phyloP scores from a whole-genome alignment of 1,140 invertebrate genomes.

The Lepidurus couesii region DNA sequence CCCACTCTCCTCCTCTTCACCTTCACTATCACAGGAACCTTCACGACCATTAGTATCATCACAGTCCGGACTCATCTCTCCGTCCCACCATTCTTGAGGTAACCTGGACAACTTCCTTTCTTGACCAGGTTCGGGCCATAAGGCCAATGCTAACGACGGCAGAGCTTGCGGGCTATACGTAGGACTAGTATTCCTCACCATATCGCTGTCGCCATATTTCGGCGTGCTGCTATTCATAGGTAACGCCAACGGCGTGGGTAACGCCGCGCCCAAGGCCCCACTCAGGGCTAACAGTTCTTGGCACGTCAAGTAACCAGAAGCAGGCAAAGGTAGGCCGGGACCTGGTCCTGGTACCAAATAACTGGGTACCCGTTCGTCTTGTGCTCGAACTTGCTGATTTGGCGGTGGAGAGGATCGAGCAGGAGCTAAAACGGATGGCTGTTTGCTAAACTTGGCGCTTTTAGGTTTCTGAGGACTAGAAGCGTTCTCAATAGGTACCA shows the following conservation, averaged over 20 bases:
- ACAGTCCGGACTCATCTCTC: neutral
- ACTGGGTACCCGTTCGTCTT: slow-evolving; percentile 24
- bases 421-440: slow-evolving; percentile 1
- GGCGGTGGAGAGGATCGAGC: neutral
- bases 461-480: neutral
- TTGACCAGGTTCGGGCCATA: slow-evolving; percentile 32
- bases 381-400: neutral
- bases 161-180: slow-evolving; percentile 3
- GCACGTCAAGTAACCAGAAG: slow-evolving; percentile 61
- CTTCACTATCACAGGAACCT: slow-evolving; percentile 22
- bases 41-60: slow-evolving; percentile 27
- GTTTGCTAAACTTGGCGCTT: slow-evolving; percentile 16
- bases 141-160: slow-evolving; percentile 30
- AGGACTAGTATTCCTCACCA: neutral
- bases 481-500: neutral
- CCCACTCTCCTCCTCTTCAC: slow-evolving; percentile 28
- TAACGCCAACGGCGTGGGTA: slow-evolving; percentile 57
- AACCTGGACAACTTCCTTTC: slow-evolving; percentile 24
- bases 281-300: slow-evolving; percentile 84
- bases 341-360: slow-evolving; percentile 32
- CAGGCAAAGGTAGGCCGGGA: slow-evolving; percentile 27
- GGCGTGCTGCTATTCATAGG: slow-evolving; percentile 8
- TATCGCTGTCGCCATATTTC: neutral
- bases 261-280: slow-evolving; percentile 79
- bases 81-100: slow-evolving; percentile 23